Evolutionary conservation across 2,888 invertebrate genomes (phyloP).

Genomic region (Standfussiana lucernea): DNA sequence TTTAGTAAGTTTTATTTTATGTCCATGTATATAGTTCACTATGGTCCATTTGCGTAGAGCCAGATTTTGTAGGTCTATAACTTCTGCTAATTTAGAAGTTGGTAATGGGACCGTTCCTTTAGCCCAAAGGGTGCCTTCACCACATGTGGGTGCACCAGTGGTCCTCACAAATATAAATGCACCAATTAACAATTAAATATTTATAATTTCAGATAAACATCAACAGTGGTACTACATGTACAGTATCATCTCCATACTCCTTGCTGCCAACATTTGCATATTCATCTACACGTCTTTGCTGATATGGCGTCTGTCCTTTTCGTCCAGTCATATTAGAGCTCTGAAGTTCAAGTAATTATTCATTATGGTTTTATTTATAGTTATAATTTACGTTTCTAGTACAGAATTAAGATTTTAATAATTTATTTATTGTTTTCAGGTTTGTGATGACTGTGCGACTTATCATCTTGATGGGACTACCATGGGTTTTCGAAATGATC

Average conservation of each 20-base stretch:
- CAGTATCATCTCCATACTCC: conserved; percentile 91
- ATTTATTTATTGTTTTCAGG: conserved; percentile 81
- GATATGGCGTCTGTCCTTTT: conserved; percentile 89
- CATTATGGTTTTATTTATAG: background rate
- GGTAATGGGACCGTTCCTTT: background rate
- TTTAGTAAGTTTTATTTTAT: conserved; percentile 82
- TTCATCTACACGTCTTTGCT: conserved; percentile 90
- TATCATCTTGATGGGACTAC: conserved; percentile 92
- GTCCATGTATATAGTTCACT: background rate
- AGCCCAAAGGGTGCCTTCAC: background rate
- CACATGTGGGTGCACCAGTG: background rate
- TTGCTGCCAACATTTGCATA: conserved; percentile 90
- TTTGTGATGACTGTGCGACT: conserved; percentile 91
- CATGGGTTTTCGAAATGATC: conserved; percentile 93
- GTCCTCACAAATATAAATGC: background rate
- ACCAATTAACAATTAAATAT: background rate
- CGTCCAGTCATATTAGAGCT: conserved; percentile 85
- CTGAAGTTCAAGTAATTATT: conserved; percentile 89
- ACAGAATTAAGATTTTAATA: background rate
- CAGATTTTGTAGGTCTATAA: background rate
- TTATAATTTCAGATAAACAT: conserved; percentile 81
- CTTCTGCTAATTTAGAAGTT: background rate
- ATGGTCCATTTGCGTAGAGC: background rate
- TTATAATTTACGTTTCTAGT: background rate
- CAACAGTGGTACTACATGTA: conserved; percentile 92